These are phyloP conservation scores for Miichthys miiuy DNA, from an alignment of 2,797 vertebrate genomes.

Conservation along the genomic window DNA sequence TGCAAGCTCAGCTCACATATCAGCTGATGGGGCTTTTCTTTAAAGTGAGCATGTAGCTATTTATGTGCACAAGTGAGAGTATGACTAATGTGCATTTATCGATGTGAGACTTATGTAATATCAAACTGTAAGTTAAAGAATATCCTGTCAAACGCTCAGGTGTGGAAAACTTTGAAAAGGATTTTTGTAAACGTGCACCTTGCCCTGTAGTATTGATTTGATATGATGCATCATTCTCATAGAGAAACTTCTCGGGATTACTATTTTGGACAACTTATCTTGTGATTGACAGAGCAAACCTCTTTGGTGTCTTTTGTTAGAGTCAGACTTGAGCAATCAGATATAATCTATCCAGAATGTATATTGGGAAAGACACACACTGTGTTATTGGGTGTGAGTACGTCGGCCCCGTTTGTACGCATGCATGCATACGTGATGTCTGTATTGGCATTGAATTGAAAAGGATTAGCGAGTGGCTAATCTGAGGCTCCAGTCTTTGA, in stretches of 20 bases:
- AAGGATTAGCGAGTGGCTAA: slow-evolving; percentile 80
- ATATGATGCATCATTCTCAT: background rate
- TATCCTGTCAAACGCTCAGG: background rate
- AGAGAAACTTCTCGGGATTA: background rate
- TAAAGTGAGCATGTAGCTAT: slow-evolving; percentile 26
- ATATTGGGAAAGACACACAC: background rate
- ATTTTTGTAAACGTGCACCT: background rate
- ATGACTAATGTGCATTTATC: slow-evolving; percentile 9
- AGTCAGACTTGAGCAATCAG: slow-evolving; percentile 15
- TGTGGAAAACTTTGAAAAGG: background rate
- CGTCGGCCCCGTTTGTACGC: slow-evolving; percentile 17
- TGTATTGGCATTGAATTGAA: slow-evolving; percentile 77
- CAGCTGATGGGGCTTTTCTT: slow-evolving; percentile 53
- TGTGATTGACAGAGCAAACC: slow-evolving; percentile 31
- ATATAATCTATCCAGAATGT: slow-evolving; percentile 36
- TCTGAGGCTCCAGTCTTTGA: slow-evolving; percentile 82
- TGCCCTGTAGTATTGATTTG: background rate
- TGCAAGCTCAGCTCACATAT: slow-evolving; percentile 55
- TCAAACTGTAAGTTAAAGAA: background rate
- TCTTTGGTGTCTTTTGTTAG: slow-evolving; percentile 35
- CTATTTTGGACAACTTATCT: slow-evolving; percentile 1
- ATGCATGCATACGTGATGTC: slow-evolving; percentile 74
- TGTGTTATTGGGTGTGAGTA: slow-evolving; percentile 28
- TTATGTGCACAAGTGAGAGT: slow-evolving; percentile 19
- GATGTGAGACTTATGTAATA: background rate